Base-by-base conservation (phyloP, 1,140 invertebrate species). In the Penaeus japonicus region DNA sequence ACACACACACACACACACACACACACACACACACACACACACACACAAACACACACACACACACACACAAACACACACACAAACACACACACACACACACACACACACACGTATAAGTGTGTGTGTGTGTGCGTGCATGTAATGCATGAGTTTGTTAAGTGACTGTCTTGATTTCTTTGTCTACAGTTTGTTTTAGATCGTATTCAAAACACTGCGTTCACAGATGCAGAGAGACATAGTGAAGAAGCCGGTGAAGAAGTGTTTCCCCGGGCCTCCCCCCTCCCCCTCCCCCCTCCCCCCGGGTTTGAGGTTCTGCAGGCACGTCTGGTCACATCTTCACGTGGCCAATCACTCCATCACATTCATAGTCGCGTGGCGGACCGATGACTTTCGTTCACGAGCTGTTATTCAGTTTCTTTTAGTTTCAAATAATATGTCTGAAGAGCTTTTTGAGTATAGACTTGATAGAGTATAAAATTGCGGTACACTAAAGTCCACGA, bases 281-380 rank as follows among this genome's bases (percentile, higher is more conserved):
- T 10, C 17, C 32, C 32, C 75, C 32, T 32, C 32, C 32, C 27
- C 73, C 30, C 73, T 39, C 30, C 12, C 27, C 35, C 27, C 18
- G 24, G 20, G 22, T n/a, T 27, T 75, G 70, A 12, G 70, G 22
- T 30, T 27, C 27, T 35, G 22, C 22, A 32, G 70, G 70, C 70
- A 18, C 70, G 27, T 75, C 70, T 32, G 35, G 27, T 75, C 35
- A 32, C 54, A 55, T 59, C 24, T 18, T 55, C 55, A 17, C 79
- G 79, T 57, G 53, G 79, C 53, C 79, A 81, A 81, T 59, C 79
- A 32, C 79, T 55, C 79, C 54, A 59, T 81, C 54, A 81, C 54
- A 55, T 53, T 12, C 53, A 20, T 27, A 30, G 18, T 30, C 54
- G 53, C 22, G 18, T 30, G 22, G 30, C 27, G 20, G 24, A 22